phyloP scores from a whole-genome alignment of 2,888 invertebrate species.

The Diachrysia chrysitis region DNA sequence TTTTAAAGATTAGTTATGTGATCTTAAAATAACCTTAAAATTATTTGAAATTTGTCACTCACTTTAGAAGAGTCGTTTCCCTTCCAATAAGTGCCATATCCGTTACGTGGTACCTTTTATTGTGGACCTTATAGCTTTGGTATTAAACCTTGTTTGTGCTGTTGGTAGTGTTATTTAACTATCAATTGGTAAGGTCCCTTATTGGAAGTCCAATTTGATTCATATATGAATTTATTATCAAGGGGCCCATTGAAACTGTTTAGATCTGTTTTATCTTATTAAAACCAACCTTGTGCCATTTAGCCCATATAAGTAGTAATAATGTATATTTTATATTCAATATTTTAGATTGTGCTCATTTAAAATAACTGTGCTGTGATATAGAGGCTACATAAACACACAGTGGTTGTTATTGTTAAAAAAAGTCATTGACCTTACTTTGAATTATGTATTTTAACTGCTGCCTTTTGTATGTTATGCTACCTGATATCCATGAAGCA shows the following conservation, averaged over 20 bases:
- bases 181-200: conserved; percentile 19
- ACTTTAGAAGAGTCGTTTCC: conserved; percentile 22
- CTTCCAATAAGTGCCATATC: conserved; percentile 41
- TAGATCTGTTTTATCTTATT: conserved; percentile 22
- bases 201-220: conserved; percentile 45
- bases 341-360: neutral
- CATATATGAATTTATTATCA: conserved; percentile 26
- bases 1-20: conserved; percentile 16
- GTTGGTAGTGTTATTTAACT: conserved; percentile 21
- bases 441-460: neutral
- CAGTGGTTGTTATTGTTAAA: neutral
- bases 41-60: conserved; percentile 30
- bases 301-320: conserved; percentile 14
- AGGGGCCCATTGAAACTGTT: conserved; percentile 12
- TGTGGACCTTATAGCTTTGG: conserved; percentile 50
- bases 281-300: conserved; percentile 23
- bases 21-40: conserved; percentile 49
- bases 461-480: neutral
- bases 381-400: neutral
- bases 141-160: conserved; percentile 29
- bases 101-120: conserved; percentile 20
- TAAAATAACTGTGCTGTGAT: neutral
- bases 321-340: neutral
- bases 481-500: neutral
- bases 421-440: conserved; percentile 1